Evolutionary conservation across 1,140 invertebrate genomes (phyloP), one percentile per base, ranked within the genome.

Genomic region (Camponotus pennsylvanicus): DNA sequence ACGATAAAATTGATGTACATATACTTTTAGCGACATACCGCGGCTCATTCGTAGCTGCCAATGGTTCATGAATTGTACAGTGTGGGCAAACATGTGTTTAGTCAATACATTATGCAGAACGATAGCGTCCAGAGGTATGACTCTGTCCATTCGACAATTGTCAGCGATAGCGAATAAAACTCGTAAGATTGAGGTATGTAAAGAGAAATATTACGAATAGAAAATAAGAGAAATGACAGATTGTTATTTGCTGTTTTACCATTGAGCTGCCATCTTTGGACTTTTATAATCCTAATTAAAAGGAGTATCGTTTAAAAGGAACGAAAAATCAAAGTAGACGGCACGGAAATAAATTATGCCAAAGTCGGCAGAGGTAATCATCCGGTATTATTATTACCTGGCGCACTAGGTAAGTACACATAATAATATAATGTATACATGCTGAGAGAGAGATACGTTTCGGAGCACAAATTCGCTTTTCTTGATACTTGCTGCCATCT

Each of bases 351-450:
- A 40, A 98, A 98, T 93, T 98, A 97, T 95, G 95, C 97, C 7
- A 96, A 96, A 93, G 95, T 96, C 67, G 98, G 98, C 8, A 95
- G 91, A 89, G 98, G 98, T 6, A 87, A 96, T 0, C 96, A 97
- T 90, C 96, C 96, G 75, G 89, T 98, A 0, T 92, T 98, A 2
- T 95, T 97, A 57, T 95, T 98, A 90, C 98, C 98, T 5, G 98
- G 98, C 70, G 97, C 97, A 0, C 92, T 98, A 57, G 98, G 96
- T 96, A 91, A 93, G 82, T 32, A 42, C 5, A 45, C 2, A 78
- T 66, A 49, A 64, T 34, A n/a, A 37, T 21, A 8, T 64, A 27
- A 32, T 32, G 18, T 18, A 6, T 18, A 40, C 13, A 2, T 0
- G 27, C 40, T n/a, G 4, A 27, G 27, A n/a, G 4, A 13, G 6